Evolutionary conservation across 2,888 invertebrate genomes (phyloP), one percentile per base, ranked within the genome.

Genomic region (Epirrhoe tristata): DNA sequence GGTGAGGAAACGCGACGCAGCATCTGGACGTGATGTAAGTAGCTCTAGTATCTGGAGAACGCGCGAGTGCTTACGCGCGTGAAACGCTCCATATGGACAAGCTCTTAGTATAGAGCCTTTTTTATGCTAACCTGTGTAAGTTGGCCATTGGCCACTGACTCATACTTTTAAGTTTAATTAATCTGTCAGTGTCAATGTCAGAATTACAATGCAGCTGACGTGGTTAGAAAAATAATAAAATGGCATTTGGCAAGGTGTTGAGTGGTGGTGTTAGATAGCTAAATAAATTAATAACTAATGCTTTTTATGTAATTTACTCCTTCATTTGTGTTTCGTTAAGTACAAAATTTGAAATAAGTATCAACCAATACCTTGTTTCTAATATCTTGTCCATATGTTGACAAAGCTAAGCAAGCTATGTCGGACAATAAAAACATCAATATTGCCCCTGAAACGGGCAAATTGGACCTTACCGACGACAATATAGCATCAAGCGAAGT

Each of bases 341-440:
- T 58, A 34, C 32, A 51, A 12, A 39, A 7, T 43, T 39, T 54
- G 10, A 36, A 10, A n/a, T 12, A 48, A 48, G 48, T 65, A 46
- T 36, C 16, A 54, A 43, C 43, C 31, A 60, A 60, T 71, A 69
- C 50, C 65, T 58, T 61, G 39, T 50, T 52, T 6, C 64, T 66
- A 34, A 70, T 67, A 73, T 73, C 55, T 57, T 70, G 74, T 79
- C 75, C 84, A 86, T 90, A 91, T 91, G 93, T 91, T 84, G 82
- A 82, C 82, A 79, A 83, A 81, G 80, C 77, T 78, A 77, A 78
- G 71, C 79, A 83, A 83, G 82, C 78, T 77, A 93, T 93, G 93
- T 91, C 93, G 82, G 89, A 90, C 82, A 85, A 83, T 79, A 87
- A 88, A 88, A 88, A 90, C 81, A 86, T 86, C 82, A 82, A 84